phyloP scores from a whole-genome alignment of 2,888 invertebrate species.

The Metellina segmentata region DNA sequence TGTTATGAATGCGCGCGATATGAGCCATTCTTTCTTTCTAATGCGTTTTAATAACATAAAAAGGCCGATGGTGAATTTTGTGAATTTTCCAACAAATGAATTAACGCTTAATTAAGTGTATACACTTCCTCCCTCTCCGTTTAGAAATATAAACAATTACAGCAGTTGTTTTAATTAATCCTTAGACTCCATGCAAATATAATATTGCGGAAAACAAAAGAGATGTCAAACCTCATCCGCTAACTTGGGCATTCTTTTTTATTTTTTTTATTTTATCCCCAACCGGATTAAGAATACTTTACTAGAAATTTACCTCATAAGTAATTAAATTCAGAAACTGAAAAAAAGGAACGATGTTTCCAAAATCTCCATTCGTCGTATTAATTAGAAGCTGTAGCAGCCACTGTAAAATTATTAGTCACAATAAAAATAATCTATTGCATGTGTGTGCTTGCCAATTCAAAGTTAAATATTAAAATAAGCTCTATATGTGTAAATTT shows the following conservation, averaged over 20 bases:
- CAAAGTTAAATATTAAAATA: conserved; percentile 75
- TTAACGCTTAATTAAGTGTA: neutral
- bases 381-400: neutral
- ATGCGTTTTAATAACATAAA: neutral
- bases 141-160: neutral
- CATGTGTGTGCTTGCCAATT: conserved; percentile 1
- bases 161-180: neutral
- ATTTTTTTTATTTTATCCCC: neutral
- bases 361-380: neutral
- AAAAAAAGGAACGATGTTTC: neutral
- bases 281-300: neutral
- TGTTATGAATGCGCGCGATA: neutral
- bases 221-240: neutral
- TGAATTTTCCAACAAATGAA: neutral
- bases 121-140: neutral
- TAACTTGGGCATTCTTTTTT: neutral
- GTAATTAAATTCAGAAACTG: neutral
- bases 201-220: neutral
- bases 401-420: neutral
- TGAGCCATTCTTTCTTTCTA: neutral
- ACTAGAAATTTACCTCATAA: neutral
- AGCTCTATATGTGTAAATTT: conserved; percentile 48
- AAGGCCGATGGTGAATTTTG: neutral
- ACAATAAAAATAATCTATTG: neutral
- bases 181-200: neutral